Percentiles rank a stretch among this genome's conserved stretches.
These are phyloP conservation scores for Mormoops blainvillei DNA, from an alignment of 2,113 vertebrate genomes.

Conservation along the genomic window DNA sequence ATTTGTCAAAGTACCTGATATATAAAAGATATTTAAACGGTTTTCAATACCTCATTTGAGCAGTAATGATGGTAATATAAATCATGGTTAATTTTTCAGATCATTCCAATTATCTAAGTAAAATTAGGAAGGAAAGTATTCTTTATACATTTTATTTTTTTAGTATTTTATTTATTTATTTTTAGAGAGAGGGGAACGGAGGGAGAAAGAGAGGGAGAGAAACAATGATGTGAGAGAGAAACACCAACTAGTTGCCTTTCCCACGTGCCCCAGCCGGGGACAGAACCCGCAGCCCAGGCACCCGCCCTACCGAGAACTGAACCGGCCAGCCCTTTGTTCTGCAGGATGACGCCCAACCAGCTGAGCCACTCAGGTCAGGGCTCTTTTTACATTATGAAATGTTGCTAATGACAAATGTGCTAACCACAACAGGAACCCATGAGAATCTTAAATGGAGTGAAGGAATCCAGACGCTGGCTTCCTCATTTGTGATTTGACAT, in stretches of 20 bases:
- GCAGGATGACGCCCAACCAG: no score
- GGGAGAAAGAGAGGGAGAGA: no score
- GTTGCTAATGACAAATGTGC: neutral
- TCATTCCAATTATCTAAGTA: neutral
- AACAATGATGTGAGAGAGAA: no score
- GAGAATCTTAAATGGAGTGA: neutral
- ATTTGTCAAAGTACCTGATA: neutral
- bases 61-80: neutral
- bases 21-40: neutral
- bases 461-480: neutral
- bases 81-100: neutral
- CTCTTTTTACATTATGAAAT: neutral
- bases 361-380: no score
- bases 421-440: neutral
- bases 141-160: neutral
- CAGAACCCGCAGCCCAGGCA: no score
- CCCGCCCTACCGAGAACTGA: no score
- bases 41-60: neutral
- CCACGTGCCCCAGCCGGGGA: no score
- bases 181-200: no score
- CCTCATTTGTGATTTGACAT: neutral
- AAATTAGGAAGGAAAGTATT: neutral
- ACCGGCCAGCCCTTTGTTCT: no score
- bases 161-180: no score
- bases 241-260: no score